Percentiles rank a stretch among this genome's conserved stretches.
Evolutionary conservation across 2,888 invertebrate species (phyloP).

Genomic region (Operophtera brumata): DNA sequence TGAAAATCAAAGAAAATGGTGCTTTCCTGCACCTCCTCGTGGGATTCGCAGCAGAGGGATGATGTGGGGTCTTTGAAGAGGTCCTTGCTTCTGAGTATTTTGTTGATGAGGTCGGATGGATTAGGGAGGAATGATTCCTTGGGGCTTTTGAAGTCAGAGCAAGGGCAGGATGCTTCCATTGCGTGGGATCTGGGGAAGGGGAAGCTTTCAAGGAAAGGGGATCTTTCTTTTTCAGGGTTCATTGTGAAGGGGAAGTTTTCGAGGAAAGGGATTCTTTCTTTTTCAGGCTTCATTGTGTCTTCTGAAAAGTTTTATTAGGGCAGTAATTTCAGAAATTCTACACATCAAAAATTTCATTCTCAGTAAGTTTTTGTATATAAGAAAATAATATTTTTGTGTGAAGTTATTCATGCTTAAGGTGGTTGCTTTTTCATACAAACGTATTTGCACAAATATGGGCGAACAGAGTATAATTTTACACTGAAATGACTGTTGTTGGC

Average conservation of each 20-base stretch:
- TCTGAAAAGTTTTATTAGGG: constrained; percentile 14
- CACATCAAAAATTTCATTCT: no score
- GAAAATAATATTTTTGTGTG: no score
- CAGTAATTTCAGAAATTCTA: not conserved
- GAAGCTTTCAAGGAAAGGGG: constrained; percentile 28
- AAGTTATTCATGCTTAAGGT: no score
- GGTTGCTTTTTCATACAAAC: no score
- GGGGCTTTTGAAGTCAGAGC: constrained; percentile 45
- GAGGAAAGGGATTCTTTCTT: constrained; percentile 32
- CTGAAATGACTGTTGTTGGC: no score
- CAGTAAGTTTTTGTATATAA: no score
- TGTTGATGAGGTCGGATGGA: constrained; percentile 56
- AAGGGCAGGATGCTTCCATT: constrained; percentile 56
- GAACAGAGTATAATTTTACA: no score
- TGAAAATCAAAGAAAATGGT: constrained; percentile 55
- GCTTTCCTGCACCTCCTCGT: constrained; percentile 59
- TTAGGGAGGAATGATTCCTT: constrained; percentile 44
- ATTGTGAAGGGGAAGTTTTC: constrained; percentile 3
- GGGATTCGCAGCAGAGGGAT: constrained; percentile 61
- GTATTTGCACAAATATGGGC: no score
- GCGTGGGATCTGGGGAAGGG: constrained; percentile 20
- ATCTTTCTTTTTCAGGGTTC: constrained; percentile 35
- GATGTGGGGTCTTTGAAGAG: constrained; percentile 59
- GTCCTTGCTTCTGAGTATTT: constrained; percentile 56
- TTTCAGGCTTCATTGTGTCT: constrained; percentile 11